Evolutionary conservation across 2,797 vertebrate genomes (phyloP), one percentile per base, ranked within the genome.

Genomic region (Sphenodon punctatus): DNA sequence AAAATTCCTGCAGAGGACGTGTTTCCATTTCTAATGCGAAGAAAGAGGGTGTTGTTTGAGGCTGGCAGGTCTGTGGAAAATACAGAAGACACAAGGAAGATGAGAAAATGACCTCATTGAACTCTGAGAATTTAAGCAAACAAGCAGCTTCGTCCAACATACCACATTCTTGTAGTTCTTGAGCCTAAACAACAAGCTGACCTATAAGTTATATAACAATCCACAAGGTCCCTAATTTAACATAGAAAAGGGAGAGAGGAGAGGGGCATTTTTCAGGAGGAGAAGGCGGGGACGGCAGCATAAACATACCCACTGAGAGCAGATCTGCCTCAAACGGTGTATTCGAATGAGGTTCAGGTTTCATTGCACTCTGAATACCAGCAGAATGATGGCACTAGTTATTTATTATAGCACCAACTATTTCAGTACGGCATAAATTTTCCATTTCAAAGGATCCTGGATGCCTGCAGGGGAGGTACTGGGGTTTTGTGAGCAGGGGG

Each of bases 1-100:
- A 97, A 97, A 97, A 97, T 96, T 96, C 95, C 95, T 95, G 94
- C 94, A 93, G 94, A 95, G 95, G 95, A 96, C 92, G 88, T 93
- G 94, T 96, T 96, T 95, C 95, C 95, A 95, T 95, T 95, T 95
- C 95, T 95, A 96, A 94, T 91, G 94, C 2, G 92, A 96, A 96
- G 96, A 96, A 96, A 96, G 95, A 94, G 94, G 85, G 93, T 95
- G 96, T 94, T 96, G 95, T 96, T 96, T 94, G 92, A 93, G 93
- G 88, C 94, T 94, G 92, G 94, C 90, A 92, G 93, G 90, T 93
- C 94, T 94, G 92, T 94, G 94, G 94, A 96, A 96, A 96, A 96
- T 89, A 93, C 90, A 94, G 93, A 95, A 95, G 94, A 95, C 90
- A 89, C 92, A 84, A 90, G 84, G 94, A 94, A 93, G 95, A 96